Percentiles rank a stretch among this genome's conserved stretches.
Evolutionary conservation across 1,140 invertebrate genomes (phyloP).

Genomic region (honey bee (Apis mellifera)): Amel_HAv3.1 CM009940.2:2148501-2149000

Average conservation of each 20-base stretch:
- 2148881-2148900: neutral
- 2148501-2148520: conserved; percentile 46
- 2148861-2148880: conserved; percentile 71
- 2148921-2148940: conserved; percentile 22
- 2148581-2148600: conserved; percentile 53
- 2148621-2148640: neutral
- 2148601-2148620: conserved; percentile 64
- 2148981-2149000: conserved; percentile 42
- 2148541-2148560: conserved; percentile 74
- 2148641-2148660: conserved; percentile 39
- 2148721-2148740: conserved; percentile 59
- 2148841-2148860: conserved; percentile 71
- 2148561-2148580: conserved; percentile 65
- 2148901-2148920: neutral
- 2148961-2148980: conserved; percentile 75
- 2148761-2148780: conserved; percentile 50
- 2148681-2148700: conserved; percentile 78
- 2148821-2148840: conserved; percentile 41
- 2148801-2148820: conserved; percentile 44
- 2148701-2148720: conserved; percentile 77
- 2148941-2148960: conserved; percentile 68
- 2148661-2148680: conserved; percentile 72
- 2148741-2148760: conserved; percentile 71
- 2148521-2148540: conserved; percentile 79
- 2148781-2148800: neutral